Evolutionary conservation across 2,797 vertebrate species (phyloP).

Genomic region (Myripristis murdjan): DNA sequence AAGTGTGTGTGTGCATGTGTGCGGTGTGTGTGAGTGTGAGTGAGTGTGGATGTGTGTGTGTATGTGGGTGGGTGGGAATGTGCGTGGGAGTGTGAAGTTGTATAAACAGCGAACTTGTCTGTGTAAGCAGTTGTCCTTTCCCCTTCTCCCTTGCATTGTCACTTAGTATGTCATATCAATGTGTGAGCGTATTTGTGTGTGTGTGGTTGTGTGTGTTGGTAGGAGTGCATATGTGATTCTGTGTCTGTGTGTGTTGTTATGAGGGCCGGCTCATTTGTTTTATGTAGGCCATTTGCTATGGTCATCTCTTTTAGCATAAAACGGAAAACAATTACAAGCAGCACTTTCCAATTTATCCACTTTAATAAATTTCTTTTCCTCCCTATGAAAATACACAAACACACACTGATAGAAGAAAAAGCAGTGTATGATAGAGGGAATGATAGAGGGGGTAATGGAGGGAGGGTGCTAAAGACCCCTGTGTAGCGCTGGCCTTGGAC

Average conservation of each 20-base stretch:
- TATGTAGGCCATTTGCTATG: conserved; percentile 58
- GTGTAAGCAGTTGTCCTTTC: conserved; percentile 49
- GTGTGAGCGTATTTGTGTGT: conserved; percentile 4
- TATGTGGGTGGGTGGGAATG: not conserved
- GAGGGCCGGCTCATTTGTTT: conserved; percentile 61
- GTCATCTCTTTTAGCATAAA: conserved; percentile 67
- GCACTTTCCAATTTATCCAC: conserved; percentile 61
- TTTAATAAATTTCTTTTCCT: conserved; percentile 67
- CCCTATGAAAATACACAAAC: conserved; percentile 53
- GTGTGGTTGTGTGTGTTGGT: conserved; percentile 11
- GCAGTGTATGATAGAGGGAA: conserved; percentile 62
- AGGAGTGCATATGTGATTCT: not conserved
- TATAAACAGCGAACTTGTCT: conserved; percentile 27
- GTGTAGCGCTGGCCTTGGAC: conserved; percentile 79
- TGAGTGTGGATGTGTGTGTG: conserved; percentile 2
- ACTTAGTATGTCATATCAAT: conserved; percentile 32
- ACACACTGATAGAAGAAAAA: not conserved
- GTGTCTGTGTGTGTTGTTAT: conserved; percentile 35
- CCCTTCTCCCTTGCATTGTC: conserved; percentile 14
- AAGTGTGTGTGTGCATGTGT: conserved; percentile 24
- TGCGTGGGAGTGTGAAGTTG: conserved; percentile 33
- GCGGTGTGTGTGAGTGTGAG: not conserved
- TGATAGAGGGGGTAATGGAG: conserved; percentile 77
- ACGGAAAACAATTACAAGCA: conserved; percentile 72
- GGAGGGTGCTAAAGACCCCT: conserved; percentile 75